Percentiles rank a stretch among this genome's conserved stretches.
phyloP scores from a whole-genome alignment of 2,888 invertebrate species.

The Heliconius aoede region DNA sequence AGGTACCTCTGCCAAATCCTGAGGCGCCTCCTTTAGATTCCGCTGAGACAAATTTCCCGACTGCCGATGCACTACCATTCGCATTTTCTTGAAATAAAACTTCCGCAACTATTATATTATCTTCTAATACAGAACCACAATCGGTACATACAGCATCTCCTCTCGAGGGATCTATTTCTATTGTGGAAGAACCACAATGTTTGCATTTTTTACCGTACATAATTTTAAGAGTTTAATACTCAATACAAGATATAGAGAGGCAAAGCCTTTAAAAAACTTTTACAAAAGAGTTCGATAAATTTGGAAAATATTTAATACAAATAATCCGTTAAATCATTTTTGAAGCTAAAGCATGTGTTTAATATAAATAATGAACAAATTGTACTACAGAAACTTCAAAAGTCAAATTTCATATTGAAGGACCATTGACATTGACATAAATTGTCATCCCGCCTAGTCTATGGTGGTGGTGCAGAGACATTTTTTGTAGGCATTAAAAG shows the following conservation, averaged over 20 bases:
- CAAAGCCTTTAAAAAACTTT: not conserved
- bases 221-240: conserved; percentile 23
- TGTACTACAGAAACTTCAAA: conserved; percentile 20
- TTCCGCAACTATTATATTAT: conserved; percentile 97
- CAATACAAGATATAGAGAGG: conserved; percentile 5
- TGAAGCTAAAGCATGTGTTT: conserved; percentile 14
- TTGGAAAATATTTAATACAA: not conserved
- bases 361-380: conserved; percentile 13
- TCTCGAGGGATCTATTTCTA: conserved; percentile 96
- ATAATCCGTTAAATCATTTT: conserved; percentile 7
- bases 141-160: conserved; percentile 98
- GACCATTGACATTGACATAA: conserved; percentile 9
- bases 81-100: conserved; percentile 97
- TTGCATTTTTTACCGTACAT: conserved; percentile 90
- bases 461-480: not conserved
- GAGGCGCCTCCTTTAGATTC: conserved; percentile 94
- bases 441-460: not conserved
- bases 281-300: not conserved
- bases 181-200: conserved; percentile 94
- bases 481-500: not conserved
- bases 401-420: conserved; percentile 1
- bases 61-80: conserved; percentile 92
- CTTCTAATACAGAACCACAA: conserved; percentile 98
- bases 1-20: conserved; percentile 88
- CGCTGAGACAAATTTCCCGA: conserved; percentile 96